Conservation (phyloP, 2,797 vertebrate species). For the Argentina silus region DNA sequence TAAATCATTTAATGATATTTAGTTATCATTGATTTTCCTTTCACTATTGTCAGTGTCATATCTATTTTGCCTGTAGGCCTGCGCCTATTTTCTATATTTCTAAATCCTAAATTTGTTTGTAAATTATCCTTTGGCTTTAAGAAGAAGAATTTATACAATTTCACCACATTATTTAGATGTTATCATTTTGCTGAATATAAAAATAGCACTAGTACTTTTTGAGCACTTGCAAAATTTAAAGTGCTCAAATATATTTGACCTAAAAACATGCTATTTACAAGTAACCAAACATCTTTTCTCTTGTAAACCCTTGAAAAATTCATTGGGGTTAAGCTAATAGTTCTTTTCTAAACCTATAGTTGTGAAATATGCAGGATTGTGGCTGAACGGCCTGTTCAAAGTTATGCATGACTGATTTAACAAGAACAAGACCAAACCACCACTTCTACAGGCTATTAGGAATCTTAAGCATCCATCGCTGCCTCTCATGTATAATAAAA, state of each 20-base stretch:
- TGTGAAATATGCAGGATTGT: conserved; percentile 6
- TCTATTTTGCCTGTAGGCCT: neutral
- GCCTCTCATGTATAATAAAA: neutral
- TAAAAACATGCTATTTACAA: no score
- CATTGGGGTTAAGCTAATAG: neutral
- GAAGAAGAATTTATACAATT: neutral
- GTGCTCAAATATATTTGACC: no score
- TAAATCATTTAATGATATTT: no score
- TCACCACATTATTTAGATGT: neutral
- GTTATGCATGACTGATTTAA: conserved; percentile 28
- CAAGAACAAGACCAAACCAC: conserved; percentile 24
- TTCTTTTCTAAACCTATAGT: neutral
- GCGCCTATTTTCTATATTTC: neutral
- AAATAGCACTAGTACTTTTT: neutral
- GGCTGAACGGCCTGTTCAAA: neutral
- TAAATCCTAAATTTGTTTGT: neutral
- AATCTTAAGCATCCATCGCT: conserved; percentile 6
- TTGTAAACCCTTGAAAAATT: no score
- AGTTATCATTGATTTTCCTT: no score
- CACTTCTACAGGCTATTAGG: conserved; percentile 15
- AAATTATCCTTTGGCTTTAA: neutral
- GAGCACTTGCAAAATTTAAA: no score
- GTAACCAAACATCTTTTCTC: no score
- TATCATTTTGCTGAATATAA: neutral
- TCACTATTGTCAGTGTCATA: neutral